Base-by-base conservation (phyloP, 2,797 vertebrate genomes). In the Linurgus olivaceus region DNA sequence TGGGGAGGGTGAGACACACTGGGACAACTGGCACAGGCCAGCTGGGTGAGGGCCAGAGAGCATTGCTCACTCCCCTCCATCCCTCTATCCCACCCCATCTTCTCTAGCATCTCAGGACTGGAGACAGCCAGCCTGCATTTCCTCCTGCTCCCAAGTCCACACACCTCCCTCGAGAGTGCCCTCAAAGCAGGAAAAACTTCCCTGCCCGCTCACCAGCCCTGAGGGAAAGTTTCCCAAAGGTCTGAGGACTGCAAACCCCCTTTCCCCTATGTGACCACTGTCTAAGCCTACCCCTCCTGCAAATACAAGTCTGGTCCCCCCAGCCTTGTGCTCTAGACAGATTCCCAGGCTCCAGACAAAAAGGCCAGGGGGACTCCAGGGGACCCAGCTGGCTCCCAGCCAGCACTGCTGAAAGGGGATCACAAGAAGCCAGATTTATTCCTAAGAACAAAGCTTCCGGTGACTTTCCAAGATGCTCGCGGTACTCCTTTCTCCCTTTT, bases 321-420 rank as follows among this genome's bases (percentile, higher is more conserved):
- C 79, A 84, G 88, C 58, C 83, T 37, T 62, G 62, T 54, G 45
- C 83, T 96, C 86, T 83, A 90, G 73, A 75, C 88, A 93, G 73
- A 93, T 96, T 96, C 95, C 71, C 96, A 96, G 91, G 83, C 83
- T 94, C 86, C 91, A 93, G 73, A 94, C 86, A 88, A 88, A 95
- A 93, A 93, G 70, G 62, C 83, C 80, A 80, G 44, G 66, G 66
- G 74, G 80, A 67, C 80, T 96, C 74, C 94, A 88, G 77, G 77
- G 77, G 80, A 91, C 73, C 47, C 6, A 0, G 25, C 83, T 94
- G 88, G 91, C 88, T 95, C 74, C 15, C 62, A 92, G 94, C 86
- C 95, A 96, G 63, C 51, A 21, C 51, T 72, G 51, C 58, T 95
- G 94, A 96, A 93, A 96, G 67, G 35, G 62, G 50, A 88, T 95